Conservation (phyloP, 2,888 invertebrate genomes). For the Crocallis elinguaria region DNA sequence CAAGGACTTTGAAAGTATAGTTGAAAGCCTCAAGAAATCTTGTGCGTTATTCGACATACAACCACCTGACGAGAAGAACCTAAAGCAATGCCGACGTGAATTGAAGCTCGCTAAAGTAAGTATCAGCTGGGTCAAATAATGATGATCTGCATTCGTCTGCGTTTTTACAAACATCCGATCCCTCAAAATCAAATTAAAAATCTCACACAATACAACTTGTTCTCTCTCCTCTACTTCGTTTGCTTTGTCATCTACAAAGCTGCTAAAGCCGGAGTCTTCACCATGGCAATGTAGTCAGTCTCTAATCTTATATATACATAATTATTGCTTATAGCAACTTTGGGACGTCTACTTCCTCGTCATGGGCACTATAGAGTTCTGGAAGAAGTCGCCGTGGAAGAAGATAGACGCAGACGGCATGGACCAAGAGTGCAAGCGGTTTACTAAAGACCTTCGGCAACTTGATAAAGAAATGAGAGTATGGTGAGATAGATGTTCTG, state of each 20-base stretch:
- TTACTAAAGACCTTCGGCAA: constrained; percentile 92
- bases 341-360: constrained; percentile 96
- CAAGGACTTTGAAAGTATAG: constrained; percentile 87
- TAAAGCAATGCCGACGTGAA: constrained; percentile 91
- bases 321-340: constrained; percentile 82
- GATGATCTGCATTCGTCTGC: no score
- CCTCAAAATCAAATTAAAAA: no score
- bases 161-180: no score
- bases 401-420: constrained; percentile 97
- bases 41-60: constrained; percentile 94
- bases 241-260: no score
- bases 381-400: constrained; percentile 97
- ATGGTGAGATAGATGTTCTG: constrained; percentile 76
- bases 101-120: constrained; percentile 88
- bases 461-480: constrained; percentile 92
- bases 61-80: constrained; percentile 91
- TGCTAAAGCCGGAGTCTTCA: no score
- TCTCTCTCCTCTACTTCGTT: no score
- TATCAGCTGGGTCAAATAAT: no score
- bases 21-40: constrained; percentile 88
- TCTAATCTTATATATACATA: no score
- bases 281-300: no score
- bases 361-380: constrained; percentile 92
- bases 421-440: constrained; percentile 97
- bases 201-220: no score